Conservation (phyloP, 2,797 vertebrate genomes). For the Hydrophis major region DNA sequence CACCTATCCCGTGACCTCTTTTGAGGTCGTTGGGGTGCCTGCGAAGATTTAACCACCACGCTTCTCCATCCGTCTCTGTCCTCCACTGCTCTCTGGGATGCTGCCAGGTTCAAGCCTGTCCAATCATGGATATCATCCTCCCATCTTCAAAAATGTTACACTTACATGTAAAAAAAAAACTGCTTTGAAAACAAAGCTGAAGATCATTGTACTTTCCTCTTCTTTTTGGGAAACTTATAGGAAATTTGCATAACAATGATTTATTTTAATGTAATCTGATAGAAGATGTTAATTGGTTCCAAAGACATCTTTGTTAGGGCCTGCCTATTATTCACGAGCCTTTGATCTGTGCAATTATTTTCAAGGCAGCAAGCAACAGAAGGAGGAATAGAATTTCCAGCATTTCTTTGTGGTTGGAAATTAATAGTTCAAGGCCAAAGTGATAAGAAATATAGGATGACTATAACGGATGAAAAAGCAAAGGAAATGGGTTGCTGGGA, state of each 20-base stretch:
- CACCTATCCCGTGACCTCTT: too few species aligned
- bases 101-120: too few species aligned
- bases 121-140: too few species aligned
- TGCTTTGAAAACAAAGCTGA: background rate
- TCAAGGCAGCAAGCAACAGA: slow-evolving; percentile 45
- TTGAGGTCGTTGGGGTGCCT: too few species aligned
- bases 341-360: background rate
- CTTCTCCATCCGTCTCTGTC: too few species aligned
- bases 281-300: slow-evolving; percentile 57
- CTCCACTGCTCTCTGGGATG: too few species aligned
- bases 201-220: slow-evolving; percentile 29
- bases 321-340: slow-evolving; percentile 37
- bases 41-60: too few species aligned
- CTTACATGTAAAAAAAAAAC: slow-evolving; percentile 38
- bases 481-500: slow-evolving; percentile 7
- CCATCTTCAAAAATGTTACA: slow-evolving; percentile 23
- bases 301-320: slow-evolving; percentile 39
- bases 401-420: slow-evolving; percentile 38
- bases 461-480: slow-evolving; percentile 32
- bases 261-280: slow-evolving; percentile 42
- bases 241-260: slow-evolving; percentile 13
- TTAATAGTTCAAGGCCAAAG: slow-evolving; percentile 16
- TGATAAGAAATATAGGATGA: slow-evolving; percentile 31
- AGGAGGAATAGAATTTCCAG: slow-evolving; percentile 31
- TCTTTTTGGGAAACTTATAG: slow-evolving; percentile 29